Evolutionary conservation across 1,140 invertebrate species (phyloP).

Genomic region (Hycleus cichorii): DNA sequence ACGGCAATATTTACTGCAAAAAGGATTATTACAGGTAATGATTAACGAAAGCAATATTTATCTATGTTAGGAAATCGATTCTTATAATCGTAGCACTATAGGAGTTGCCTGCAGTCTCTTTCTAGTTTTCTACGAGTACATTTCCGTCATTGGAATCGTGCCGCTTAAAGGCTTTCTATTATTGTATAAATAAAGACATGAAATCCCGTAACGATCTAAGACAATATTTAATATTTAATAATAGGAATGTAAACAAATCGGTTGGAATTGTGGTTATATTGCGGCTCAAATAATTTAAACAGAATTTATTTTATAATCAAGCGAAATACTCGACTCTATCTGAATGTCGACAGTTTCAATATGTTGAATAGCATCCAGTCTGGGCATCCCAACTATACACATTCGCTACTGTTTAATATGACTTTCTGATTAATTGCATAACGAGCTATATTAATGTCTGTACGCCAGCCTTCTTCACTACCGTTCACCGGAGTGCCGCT

Average conservation of each 20-base stretch:
- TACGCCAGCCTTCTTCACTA: slow-evolving; percentile 31
- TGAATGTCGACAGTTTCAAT: background rate
- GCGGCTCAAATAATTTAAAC: too few species aligned
- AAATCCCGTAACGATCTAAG: background rate
- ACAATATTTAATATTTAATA: background rate
- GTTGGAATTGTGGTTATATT: too few species aligned
- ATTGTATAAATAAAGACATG: too few species aligned
- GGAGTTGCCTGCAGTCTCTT: too few species aligned
- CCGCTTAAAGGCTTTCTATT: too few species aligned
- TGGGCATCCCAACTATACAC: slow-evolving; percentile 30
- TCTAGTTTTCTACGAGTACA: too few species aligned
- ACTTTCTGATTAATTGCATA: slow-evolving; percentile 35
- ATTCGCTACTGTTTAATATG: slow-evolving; percentile 35
- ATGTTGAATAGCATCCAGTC: slow-evolving; percentile 13
- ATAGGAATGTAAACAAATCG: background rate
- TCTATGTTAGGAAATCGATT: background rate
- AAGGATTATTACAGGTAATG: slow-evolving; percentile 93
- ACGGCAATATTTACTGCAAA: slow-evolving; percentile 94
- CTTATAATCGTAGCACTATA: too few species aligned
- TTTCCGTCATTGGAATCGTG: too few species aligned
- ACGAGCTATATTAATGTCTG: slow-evolving; percentile 32
- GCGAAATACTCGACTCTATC: too few species aligned
- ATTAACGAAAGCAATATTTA: background rate
- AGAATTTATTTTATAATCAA: too few species aligned
- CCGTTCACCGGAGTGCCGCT: slow-evolving; percentile 21